Conservation (phyloP, 1,140 invertebrate genomes). For the Meteorus sp. region DNA sequence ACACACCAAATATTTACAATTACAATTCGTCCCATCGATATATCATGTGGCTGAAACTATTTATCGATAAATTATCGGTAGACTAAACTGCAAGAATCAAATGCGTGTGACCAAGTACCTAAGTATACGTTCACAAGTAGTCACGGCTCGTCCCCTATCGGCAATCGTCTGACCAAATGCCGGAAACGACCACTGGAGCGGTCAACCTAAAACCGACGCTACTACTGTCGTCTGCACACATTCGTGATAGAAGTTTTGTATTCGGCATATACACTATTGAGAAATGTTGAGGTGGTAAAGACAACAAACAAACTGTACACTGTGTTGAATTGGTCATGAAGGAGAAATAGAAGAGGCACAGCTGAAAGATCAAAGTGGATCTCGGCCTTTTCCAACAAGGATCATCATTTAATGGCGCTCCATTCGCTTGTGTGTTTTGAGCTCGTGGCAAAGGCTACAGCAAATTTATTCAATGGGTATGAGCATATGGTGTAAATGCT, state of each 20-base stretch:
- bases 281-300: not conserved
- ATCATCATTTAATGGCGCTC: not conserved
- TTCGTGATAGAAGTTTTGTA: constrained; percentile 11
- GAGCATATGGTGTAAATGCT: constrained; percentile 2
- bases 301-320: not conserved
- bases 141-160: constrained; percentile 14
- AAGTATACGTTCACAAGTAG: constrained; percentile 12
- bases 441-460: not conserved
- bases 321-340: not conserved
- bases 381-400: not conserved
- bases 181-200: constrained; percentile 16
- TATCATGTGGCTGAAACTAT: no score
- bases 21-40: no score
- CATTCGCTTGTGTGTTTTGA: not conserved
- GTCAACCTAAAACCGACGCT: constrained; percentile 11
- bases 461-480: constrained; percentile 7
- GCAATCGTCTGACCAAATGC: constrained; percentile 14
- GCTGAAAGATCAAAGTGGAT: not conserved
- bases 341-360: not conserved
- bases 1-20: no score
- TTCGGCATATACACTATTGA: not conserved
- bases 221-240: constrained; percentile 12
- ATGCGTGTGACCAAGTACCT: constrained; percentile 11
- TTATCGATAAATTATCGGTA: constrained; percentile 9
- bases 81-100: not conserved